These are phyloP conservation scores for Megalopta genalis DNA, from an alignment of 1,140 invertebrate species.

Conservation along the genomic window DNA sequence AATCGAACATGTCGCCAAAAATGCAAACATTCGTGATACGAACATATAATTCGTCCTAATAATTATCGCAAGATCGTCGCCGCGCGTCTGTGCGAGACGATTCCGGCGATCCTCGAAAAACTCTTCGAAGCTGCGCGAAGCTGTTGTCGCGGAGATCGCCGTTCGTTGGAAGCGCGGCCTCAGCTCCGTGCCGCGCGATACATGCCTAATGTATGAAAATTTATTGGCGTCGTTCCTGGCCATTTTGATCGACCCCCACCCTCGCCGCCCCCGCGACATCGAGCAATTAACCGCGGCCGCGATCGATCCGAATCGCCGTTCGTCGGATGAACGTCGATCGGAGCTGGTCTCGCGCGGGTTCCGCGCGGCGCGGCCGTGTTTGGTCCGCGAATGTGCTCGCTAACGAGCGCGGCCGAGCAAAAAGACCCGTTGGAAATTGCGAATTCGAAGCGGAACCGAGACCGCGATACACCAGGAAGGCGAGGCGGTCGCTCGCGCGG, in stretches of 20 bases:
- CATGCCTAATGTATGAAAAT: constrained; percentile 49
- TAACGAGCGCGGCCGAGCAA: constrained; percentile 10
- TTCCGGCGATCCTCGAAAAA: constrained; percentile 36
- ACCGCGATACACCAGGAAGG: not conserved
- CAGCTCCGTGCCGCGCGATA: not conserved
- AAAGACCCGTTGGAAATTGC: not conserved
- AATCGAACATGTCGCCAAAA: no score
- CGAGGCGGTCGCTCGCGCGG: not conserved
- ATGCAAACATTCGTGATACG: no score
- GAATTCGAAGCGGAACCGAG: constrained; percentile 13
- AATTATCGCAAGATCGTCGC: no score
- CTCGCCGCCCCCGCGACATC: not conserved
- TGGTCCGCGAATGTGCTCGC: not conserved
- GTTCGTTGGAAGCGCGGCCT: constrained; percentile 7
- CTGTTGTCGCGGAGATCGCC: not conserved
- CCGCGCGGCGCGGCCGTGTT: not conserved
- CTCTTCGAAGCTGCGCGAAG: constrained; percentile 17
- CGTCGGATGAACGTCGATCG: not conserved
- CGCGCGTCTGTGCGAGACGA: not conserved
- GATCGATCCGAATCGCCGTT: not conserved
- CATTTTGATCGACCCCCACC: not conserved
- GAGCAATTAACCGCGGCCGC: constrained; percentile 6
- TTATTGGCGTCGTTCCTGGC: constrained; percentile 15
- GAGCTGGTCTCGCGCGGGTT: not conserved
- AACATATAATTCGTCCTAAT: no score